A percentile compares a stretch with the other conserved stretches of the same genome.
phyloP scores from a whole-genome alignment of 2,797 vertebrate genomes.

The Glyptemys insculpta region DNA sequence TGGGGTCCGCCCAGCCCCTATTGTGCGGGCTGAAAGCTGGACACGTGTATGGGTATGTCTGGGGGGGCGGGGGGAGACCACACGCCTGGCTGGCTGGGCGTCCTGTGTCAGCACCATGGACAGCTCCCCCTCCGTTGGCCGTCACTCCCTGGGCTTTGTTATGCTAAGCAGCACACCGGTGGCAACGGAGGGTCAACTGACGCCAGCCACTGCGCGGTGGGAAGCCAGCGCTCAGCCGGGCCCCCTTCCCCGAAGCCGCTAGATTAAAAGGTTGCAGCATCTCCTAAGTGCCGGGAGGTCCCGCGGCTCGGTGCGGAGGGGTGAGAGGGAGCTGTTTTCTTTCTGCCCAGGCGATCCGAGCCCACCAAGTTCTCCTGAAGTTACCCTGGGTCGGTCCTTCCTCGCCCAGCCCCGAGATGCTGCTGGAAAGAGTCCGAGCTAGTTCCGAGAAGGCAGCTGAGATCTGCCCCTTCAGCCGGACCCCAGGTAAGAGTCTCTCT shows the following conservation, averaged over 20 bases:
- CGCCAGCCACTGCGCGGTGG: slow-evolving; percentile 47
- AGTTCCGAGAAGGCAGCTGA: slow-evolving; percentile 83
- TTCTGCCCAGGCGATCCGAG: background rate
- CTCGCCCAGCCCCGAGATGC: slow-evolving; percentile 75
- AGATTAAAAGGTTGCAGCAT: too few species aligned
- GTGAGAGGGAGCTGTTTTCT: too few species aligned
- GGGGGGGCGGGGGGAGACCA: background rate
- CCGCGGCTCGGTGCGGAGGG: too few species aligned
- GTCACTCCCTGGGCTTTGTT: slow-evolving; percentile 58
- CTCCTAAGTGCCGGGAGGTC: background rate
- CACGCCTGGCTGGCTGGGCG: slow-evolving; percentile 22
- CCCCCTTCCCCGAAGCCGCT: background rate
- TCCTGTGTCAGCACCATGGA: slow-evolving; percentile 87
- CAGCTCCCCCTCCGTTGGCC: slow-evolving; percentile 59
- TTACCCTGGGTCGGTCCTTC: too few species aligned
- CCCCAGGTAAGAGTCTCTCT: slow-evolving; percentile 84
- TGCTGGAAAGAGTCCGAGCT: slow-evolving; percentile 88
- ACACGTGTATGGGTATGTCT: slow-evolving; percentile 76
- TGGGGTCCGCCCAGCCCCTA: background rate
- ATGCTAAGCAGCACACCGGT: slow-evolving; percentile 63
- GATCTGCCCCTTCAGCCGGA: slow-evolving; percentile 83
- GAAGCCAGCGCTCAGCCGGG: background rate
- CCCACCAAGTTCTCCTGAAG: background rate
- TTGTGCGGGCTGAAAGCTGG: slow-evolving; percentile 35
- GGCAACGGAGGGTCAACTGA: slow-evolving; percentile 77